phyloP scores from a whole-genome alignment of 1,140 invertebrate species.

The Calephelis virginiensis region DNA sequence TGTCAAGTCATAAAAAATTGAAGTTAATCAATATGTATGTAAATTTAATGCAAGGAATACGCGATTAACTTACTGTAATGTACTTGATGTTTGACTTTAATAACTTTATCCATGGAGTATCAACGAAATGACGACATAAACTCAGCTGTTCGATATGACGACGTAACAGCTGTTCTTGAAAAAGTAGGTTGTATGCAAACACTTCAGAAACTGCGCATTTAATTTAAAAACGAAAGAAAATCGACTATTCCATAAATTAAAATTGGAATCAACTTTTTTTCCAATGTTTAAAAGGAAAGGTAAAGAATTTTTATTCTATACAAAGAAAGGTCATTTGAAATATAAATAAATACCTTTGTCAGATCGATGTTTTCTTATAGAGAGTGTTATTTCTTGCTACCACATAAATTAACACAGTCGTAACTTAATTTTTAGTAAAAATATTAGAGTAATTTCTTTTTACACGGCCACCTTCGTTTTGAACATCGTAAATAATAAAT shows the following conservation, averaged over 20 bases:
- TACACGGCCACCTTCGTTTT: conserved; percentile 8
- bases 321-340: conserved; percentile 29
- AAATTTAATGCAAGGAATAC: too few relatives aligned
- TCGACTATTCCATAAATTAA: not conserved
- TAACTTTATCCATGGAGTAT: not conserved
- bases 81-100: not conserved
- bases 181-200: conserved; percentile 58
- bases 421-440: not conserved
- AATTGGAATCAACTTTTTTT: conserved; percentile 1
- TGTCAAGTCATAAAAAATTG: too few relatives aligned
- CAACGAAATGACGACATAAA: conserved; percentile 32
- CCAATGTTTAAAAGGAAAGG: not conserved
- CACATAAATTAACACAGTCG: conserved; percentile 1
- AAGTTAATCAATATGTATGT: too few relatives aligned
- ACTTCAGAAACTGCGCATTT: conserved; percentile 36
- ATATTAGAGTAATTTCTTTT: conserved; percentile 1
- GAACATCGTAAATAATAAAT: conserved; percentile 8
- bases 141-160: conserved; percentile 63
- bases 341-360: conserved; percentile 18
- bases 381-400: not conserved
- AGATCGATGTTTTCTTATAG: not conserved
- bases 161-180: conserved; percentile 69
- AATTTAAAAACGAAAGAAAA: not conserved
- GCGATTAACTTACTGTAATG: too few relatives aligned
- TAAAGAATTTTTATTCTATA: conserved; percentile 2